These are phyloP conservation scores for Cervus canadensis DNA, from an alignment of 2,113 vertebrate genomes.

Conservation along the genomic window DNA sequence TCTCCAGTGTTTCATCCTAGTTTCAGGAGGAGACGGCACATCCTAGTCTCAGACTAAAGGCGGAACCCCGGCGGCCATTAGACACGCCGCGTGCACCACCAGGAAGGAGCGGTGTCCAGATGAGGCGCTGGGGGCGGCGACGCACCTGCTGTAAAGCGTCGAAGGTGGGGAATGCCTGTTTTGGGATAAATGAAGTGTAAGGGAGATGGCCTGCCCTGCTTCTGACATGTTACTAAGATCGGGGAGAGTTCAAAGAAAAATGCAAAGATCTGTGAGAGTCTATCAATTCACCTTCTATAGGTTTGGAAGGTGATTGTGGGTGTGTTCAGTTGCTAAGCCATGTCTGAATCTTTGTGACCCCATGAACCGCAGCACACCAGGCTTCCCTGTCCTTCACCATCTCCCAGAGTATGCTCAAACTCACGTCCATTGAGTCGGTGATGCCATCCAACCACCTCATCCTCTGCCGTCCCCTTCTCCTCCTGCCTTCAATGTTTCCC, in stretches of 20 bases:
- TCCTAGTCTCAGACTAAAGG: background rate
- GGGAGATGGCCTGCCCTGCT: background rate
- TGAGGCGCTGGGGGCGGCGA: too few species aligned
- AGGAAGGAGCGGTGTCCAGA: fast-evolving
- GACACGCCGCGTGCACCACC: fast-evolving
- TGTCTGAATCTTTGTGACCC: background rate
- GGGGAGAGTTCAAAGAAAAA: background rate
- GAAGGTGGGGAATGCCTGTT: background rate
- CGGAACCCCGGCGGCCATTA: fast-evolving
- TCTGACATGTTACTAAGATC: background rate
- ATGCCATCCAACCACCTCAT: background rate
- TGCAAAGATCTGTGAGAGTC: too few species aligned
- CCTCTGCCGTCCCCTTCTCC: background rate
- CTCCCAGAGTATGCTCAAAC: background rate
- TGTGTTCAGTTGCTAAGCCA: background rate
- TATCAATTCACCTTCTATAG: background rate
- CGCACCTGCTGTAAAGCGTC: background rate
- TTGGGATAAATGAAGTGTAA: background rate
- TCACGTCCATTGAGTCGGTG: background rate
- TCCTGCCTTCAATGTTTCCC: background rate
- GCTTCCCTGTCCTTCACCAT: background rate
- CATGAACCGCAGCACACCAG: background rate
- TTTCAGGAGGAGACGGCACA: background rate
- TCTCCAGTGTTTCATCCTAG: background rate
- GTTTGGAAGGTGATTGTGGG: background rate